Base-by-base conservation (phyloP, 2,888 invertebrate genomes). In the Conus canariensis region DNA sequence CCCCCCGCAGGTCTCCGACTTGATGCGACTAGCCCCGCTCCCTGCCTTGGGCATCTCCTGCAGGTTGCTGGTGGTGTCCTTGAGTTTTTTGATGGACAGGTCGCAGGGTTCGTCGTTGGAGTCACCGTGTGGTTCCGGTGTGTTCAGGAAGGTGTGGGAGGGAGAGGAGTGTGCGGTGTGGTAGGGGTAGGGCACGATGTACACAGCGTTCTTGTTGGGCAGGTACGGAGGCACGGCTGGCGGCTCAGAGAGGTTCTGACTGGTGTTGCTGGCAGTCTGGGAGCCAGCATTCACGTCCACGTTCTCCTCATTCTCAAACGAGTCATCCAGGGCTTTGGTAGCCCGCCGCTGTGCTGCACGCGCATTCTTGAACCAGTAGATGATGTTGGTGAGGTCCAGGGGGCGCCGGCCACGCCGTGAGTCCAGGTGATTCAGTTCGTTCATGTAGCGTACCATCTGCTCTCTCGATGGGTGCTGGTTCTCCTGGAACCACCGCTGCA, bases 401-500 rank as follows among this genome's bases (percentile, higher is more conserved):
- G 99, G 99, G 95, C 99, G 99, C 87, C 99, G 97, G 0, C 99
- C 99, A 90, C 94, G 94, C 25, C 96, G 97, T 88, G 99, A 99
- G 95, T 99, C 99, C 92, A 99, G 97, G 91, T 98, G 97, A 96
- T 99, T 99, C 93, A 99, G 97, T 95, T 99, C 99, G 94, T 98
- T 98, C 90, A 99, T 98, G 96, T 99, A 99, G 93, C 98, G 98
- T 94, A 99, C 98, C 95, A 99, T 99, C 97, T 99, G 99, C 95
- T 99, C 98, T 89, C 99, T 97, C 93, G 98, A 98, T 0, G 99
- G 99, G 96, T 99, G 99, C 94, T 99, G 99, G 96, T 99, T 99
- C 96, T 99, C 98, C 82, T 98, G 97, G 97, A 99, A 99, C 99
- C 99, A 99, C 93, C 98, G 97, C 96, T 99, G 99, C 89, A 99